Percentiles rank a stretch among this genome's conserved stretches.
Evolutionary conservation across 2,113 vertebrate genomes (phyloP).

Genomic region (Euleptes europaea): DNA sequence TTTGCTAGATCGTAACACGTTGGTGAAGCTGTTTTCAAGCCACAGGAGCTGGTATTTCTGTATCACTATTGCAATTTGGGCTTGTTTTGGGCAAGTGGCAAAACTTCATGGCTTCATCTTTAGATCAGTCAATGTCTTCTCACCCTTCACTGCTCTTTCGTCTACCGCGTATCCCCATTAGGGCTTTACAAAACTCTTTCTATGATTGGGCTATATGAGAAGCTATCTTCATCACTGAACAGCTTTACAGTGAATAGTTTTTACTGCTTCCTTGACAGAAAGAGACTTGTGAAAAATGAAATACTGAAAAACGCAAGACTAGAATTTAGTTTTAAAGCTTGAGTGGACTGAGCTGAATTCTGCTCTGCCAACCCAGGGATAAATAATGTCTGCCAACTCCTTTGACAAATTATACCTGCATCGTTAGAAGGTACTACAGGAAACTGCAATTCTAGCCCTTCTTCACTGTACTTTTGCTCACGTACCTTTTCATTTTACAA

Average conservation of each 20-base stretch:
- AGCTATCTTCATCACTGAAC: not conserved
- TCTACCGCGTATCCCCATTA: not conserved
- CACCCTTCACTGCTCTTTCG: not conserved
- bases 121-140: not conserved
- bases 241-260: slow-evolving; percentile 11
- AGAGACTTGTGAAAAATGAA: slow-evolving; percentile 43
- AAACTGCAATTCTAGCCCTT: not conserved
- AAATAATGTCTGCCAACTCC: slow-evolving; percentile 27
- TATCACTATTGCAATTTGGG: not conserved
- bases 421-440: slow-evolving; percentile 20
- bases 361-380: slow-evolving; percentile 3
- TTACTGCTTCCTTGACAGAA: slow-evolving; percentile 1
- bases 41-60: not conserved
- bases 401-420: not conserved
- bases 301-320: slow-evolving; percentile 10
- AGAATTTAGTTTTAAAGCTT: slow-evolving; percentile 27
- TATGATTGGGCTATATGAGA: slow-evolving; percentile 15
- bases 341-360: slow-evolving; percentile 29
- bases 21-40: slow-evolving; percentile 4
- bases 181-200: not conserved
- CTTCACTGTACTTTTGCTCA: not conserved
- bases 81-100: not conserved
- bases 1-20: not conserved
- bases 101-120: not conserved
- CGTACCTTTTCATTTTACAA: not conserved